These are phyloP conservation scores for Scotopteryx bipunctaria DNA, from an alignment of 2,888 invertebrate species.

Conservation along the genomic window DNA sequence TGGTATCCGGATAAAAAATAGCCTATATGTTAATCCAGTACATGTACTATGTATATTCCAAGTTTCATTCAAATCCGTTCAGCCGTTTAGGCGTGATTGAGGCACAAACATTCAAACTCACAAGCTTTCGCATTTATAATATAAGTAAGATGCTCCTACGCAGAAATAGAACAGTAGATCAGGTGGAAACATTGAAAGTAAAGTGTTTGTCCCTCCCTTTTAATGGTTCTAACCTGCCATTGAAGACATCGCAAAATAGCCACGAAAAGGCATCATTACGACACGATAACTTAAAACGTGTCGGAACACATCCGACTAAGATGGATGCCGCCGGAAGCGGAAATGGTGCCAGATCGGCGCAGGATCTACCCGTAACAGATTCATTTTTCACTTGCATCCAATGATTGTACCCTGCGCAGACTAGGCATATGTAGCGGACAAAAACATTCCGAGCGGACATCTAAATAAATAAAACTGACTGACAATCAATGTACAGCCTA, in stretches of 20 bases:
- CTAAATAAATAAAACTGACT: no score
- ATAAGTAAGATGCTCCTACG: no score
- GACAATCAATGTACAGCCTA: no score
- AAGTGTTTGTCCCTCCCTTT: not conserved
- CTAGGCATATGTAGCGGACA: constrained; percentile 11
- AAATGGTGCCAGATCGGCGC: constrained; percentile 68
- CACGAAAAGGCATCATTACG: constrained; percentile 44
- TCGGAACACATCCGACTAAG: constrained; percentile 70
- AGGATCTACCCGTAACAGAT: constrained; percentile 65
- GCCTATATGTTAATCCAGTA: no score
- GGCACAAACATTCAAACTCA: no score
- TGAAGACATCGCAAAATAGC: constrained; percentile 4
- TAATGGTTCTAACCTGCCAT: not conserved
- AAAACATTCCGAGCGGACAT: not conserved
- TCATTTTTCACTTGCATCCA: constrained; percentile 65
- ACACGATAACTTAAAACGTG: constrained; percentile 68
- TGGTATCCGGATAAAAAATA: no score
- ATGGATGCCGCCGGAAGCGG: constrained; percentile 72
- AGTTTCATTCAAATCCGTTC: no score
- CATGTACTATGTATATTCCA: no score
- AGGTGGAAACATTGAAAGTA: no score
- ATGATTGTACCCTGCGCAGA: constrained; percentile 15
- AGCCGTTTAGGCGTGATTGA: no score
- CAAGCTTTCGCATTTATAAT: no score
- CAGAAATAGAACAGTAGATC: no score